Evolutionary conservation across 2,797 vertebrate species (phyloP), one percentile per base, ranked within the genome.

Genomic region (Bufotes viridis): DNA sequence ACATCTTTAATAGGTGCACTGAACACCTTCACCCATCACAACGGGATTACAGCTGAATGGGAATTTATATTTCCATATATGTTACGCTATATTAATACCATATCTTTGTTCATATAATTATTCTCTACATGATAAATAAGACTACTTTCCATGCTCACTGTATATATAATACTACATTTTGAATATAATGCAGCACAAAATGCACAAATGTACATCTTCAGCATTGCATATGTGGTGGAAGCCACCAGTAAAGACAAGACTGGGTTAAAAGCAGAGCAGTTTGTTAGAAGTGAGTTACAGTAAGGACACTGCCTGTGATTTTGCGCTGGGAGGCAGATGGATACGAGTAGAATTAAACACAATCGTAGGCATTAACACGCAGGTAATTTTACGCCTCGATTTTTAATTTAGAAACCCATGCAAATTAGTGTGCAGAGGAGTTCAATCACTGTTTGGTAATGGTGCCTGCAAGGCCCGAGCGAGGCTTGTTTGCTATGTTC

Each of bases 321-420:
- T 78, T 88, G 92, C 65, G 91, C 93, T 92, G 90, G 79, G 90
- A 92, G 91, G 92, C 93, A 93, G 93, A 91, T 91, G 88, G 92
- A 92, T 91, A 90, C 91, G 87, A 92, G 91, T 91, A 91, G 92
- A 93, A 92, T 91, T 91, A 90, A 90, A 90, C 85, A 88, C 90
- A 65, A 89, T 91, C 90, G 83, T 91, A 90, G 92, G 90, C 90
- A 84, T 89, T 91, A 93, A 93, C 90, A 90, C 91, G 89, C 91
- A 90, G 92, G 90, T 90, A 82, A 91, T 93, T 94, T 93, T 91
- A 90, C 85, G 83, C 90, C 91, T 93, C 90, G 93, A 90, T 85
- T 94, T 94, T 94, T 92, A 92, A 92, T 94, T 93, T 92, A 93
- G 92, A 91, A 92, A 91, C 85, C 88, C 87, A 91, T 87, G 90